A percentile compares a stretch with the other conserved stretches of the same genome.
These are phyloP conservation scores for Gandaritis pyraliata DNA, from an alignment of 2,888 invertebrate genomes.

Conservation along the genomic window DNA sequence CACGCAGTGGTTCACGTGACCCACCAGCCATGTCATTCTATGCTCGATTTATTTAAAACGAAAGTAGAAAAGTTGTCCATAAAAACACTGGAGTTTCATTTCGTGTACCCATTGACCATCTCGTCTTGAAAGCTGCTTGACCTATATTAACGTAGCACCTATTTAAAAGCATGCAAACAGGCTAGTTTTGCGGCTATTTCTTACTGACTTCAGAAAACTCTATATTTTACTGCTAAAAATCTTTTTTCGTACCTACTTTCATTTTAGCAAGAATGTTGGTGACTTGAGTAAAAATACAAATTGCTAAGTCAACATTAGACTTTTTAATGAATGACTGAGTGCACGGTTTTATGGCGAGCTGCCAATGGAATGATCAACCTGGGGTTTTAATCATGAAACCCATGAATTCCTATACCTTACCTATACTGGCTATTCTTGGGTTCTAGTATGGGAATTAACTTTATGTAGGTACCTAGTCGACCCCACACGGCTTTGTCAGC, in stretches of 20 bases:
- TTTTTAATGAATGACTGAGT: conserved; percentile 9
- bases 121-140: conserved; percentile 57
- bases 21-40: too few relatives aligned
- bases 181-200: too few relatives aligned
- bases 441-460: too few relatives aligned
- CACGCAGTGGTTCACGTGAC: too few relatives aligned
- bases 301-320: conserved; percentile 14
- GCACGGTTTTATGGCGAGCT: conserved; percentile 13
- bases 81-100: conserved; percentile 12
- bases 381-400: conserved; percentile 6
- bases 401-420: too few relatives aligned
- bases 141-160: conserved; percentile 60
- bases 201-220: too few relatives aligned
- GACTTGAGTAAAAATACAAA: conserved; percentile 11
- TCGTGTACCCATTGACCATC: conserved; percentile 45
- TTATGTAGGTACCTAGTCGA: too few relatives aligned
- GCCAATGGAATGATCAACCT: conserved; percentile 1
- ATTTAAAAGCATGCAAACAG: conserved; percentile 47
- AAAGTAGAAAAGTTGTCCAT: not conserved
- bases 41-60: not conserved
- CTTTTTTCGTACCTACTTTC: too few relatives aligned
- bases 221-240: too few relatives aligned
- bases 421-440: too few relatives aligned
- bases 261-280: too few relatives aligned
- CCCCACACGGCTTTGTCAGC: too few relatives aligned